Evolutionary conservation across 2,113 vertebrate species (phyloP), one percentile per base, ranked within the genome.

Genomic region (Gobiocypris rarus): DNA sequence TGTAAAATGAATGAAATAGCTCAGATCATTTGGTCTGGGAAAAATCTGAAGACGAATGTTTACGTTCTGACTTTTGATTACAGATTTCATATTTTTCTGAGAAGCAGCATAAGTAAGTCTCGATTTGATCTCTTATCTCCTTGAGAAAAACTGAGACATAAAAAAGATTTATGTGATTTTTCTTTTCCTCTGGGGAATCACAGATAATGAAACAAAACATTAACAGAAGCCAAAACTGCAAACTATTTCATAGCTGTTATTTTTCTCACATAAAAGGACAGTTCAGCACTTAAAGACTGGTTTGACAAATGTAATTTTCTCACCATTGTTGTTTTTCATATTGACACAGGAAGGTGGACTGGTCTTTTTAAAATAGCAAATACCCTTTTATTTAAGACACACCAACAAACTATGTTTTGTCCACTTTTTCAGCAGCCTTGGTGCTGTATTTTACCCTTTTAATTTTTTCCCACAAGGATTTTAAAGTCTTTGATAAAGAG

Each of bases 181-280:
- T 70, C 22, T 70, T 54, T 4, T 71, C 69, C 2, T 14, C 17
- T 38, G 34, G 65, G 34, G 31, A 34, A 41, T 69, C 34, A n/a
- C 34, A 70, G 19, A 19, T 59, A 59, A 24, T 54, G 17, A 61
- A 61, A 61, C 4, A 26, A 61, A 61, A 26, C 58, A 41, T 38
- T 3, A 45, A 43, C 11, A 6, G 10, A 43, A 0, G 2, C 41
- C 10, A 43, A 11, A 45, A 8, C 22, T 45, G 5, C 22, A 22
- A 45, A n/a, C 6, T 71, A 73, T 73, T 71, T 45, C 22, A 71
- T 45, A 71, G 69, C 41, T 73, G 67, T 70, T 70, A 73, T 73
- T 73, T 73, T 45, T n/a, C 41, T 48, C 41, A 24, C n/a, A 3
- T 73, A 41, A 71, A 71, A 26, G n/a, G 5, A 71, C 41, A 71